Evolutionary conservation across 2,888 invertebrate genomes (phyloP), one percentile per base, ranked within the genome.

Genomic region (Eupeodes latifasciatus): DNA sequence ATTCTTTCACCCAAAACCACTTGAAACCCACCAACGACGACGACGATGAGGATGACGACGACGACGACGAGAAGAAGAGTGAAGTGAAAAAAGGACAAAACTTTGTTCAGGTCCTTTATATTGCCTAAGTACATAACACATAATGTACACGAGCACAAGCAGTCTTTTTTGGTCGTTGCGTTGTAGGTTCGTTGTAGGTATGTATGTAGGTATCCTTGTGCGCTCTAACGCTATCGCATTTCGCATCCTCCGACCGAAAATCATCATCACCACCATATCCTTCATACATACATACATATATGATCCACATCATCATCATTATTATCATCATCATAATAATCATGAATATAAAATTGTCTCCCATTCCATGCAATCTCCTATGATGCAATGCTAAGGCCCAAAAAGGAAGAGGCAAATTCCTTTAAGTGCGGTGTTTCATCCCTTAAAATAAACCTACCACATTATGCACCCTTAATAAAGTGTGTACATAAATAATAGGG

Each of bases 401-500:
- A 71, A 71, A 71, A 19, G 36, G 53, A 47, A 76, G 66, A 71
- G 71, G 81, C 59, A 36, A 85, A 85, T 77, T 85, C 85, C 85
- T 62, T 49, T 67, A 69, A 85, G 82, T 85, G 72, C 49, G 72
- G 85, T 85, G 77, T 81, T 88, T 84, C 88, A 88, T 88, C 88
- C 88, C 88, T 88, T 88, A 88, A 85, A 85, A 85, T 88, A 88
- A 88, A 88, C 88, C 88, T 88, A 88, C 88, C 88, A 88, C 88
- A 88, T 88, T 89, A 85, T 89, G 89, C 89, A 89, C 89, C 89
- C 89, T 89, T 89, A 89, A 89, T 89, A 89, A 85, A 89, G 89
- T 89, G 89, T 88, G 90, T 90, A 90, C 89, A 92, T 91, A 91
- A 92, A 92, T 92, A 92, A 91, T 92, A 92, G 93, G 92, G 92